A percentile compares a stretch with the other conserved stretches of the same genome.
These are phyloP conservation scores for Carettochelys insculpta DNA, from an alignment of 2,113 vertebrate genomes.

Conservation along the genomic window DNA sequence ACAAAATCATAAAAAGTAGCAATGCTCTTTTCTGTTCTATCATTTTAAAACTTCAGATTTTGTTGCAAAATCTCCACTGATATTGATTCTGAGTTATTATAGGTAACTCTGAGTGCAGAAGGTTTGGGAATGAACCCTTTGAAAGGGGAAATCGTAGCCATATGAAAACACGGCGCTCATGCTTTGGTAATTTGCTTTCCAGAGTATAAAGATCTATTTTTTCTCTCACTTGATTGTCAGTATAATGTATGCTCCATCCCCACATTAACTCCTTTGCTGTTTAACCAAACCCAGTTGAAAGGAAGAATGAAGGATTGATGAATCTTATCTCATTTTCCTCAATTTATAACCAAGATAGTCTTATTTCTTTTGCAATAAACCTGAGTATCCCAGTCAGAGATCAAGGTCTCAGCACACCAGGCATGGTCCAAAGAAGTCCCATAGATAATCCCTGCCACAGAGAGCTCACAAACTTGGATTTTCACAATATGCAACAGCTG, in stretches of 20 bases:
- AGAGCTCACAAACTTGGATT: neutral
- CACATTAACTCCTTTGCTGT: neutral
- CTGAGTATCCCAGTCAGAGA: neutral
- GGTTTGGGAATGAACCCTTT: neutral
- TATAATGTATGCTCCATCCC: accelerated
- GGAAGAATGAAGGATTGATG: neutral
- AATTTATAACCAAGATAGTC: neutral
- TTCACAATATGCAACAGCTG: neutral
- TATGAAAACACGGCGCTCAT: neutral
- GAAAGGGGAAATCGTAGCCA: neutral
- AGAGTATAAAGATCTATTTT: neutral
- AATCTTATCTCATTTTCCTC: neutral
- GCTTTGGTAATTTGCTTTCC: accelerated
- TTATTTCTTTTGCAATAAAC: neutral
- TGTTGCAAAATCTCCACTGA: neutral
- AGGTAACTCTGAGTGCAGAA: neutral
- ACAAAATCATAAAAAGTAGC: neutral
- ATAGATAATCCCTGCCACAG: neutral
- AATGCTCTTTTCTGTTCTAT: neutral
- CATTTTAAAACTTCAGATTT: neutral
- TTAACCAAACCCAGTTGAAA: neutral
- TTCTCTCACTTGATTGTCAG: neutral
- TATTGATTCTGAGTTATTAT: neutral
- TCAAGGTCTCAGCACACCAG: neutral
- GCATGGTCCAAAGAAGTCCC: neutral